Base-by-base conservation (phyloP, 2,797 vertebrate genomes). In the Clarias fuscus region DNA sequence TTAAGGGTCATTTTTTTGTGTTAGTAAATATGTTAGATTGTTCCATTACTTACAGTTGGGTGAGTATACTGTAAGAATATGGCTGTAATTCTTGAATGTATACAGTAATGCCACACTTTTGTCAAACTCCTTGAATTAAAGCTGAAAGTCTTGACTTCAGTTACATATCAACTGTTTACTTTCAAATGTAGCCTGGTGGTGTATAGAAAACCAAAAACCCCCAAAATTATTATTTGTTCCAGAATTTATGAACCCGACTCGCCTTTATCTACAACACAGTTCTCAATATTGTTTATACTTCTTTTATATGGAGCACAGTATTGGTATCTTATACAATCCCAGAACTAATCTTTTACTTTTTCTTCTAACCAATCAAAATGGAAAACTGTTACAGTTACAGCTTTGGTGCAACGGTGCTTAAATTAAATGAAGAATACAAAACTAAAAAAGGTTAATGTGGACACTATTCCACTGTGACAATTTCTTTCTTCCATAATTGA, bases 121-220 rank as follows among this genome's bases (percentile, higher is more conserved):
- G 43, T 43, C 43, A 43, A 43, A 43, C 43, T 7, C 6, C 7
- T 43, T 43, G 43, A 43, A 43, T 8, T 43, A 43, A 43, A 43
- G 43, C 43, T 43, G 7, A 43, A 43, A 43, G 43, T 43, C 43
- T 43, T 43, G 7, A 43, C 43, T 7, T 43, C 40, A 43, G 7
- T 7, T 7, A 6, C 0, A 7, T 8, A 0, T 43, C 7, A 7
- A 43, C 0, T 43, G 43, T 7, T 43, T 43, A 1, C 1, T 43
- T 43, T 43, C 43, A 43, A 43, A 43, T 43, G 8, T 43, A 43
- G 7, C 7, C 43, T 43, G 40, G 40, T 43, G 40, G 40, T 43
- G 40, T 43, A 43, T 43, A 43, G 6, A 43, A 43, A 43, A 43
- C 40, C 7, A 43, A 43, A 1, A 43, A 43, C n/a, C n/a, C n/a